These are phyloP conservation scores for Dendroctonus ponderosae DNA, from an alignment of 1,140 invertebrate species.

Conservation along the genomic window DNA sequence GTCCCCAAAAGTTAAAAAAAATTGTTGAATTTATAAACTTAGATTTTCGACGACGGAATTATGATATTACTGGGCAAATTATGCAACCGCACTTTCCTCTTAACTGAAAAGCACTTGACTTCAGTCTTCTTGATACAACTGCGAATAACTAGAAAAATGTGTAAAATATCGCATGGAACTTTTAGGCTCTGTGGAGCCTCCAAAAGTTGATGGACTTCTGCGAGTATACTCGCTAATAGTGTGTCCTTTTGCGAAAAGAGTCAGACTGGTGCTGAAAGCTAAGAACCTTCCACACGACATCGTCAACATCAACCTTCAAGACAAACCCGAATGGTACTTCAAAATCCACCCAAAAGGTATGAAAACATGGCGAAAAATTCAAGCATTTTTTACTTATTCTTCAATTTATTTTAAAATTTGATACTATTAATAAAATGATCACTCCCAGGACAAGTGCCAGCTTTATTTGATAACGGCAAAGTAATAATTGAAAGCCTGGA, in stretches of 20 bases:
- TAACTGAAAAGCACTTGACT: too few species aligned
- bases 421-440: too few species aligned
- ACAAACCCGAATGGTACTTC: slow-evolving; percentile 81
- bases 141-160: too few species aligned
- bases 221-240: slow-evolving; percentile 86
- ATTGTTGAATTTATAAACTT: too few species aligned
- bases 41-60: too few species aligned
- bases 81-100: too few species aligned
- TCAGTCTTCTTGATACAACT: too few species aligned
- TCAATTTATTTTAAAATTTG: too few species aligned
- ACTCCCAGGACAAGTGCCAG: slow-evolving; percentile 72
- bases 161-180: too few species aligned
- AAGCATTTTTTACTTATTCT: neutral
- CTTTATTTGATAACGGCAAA: slow-evolving; percentile 63
- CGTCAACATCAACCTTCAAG: slow-evolving; percentile 75
- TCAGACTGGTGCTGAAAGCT: slow-evolving; percentile 75
- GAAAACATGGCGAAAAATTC: slow-evolving; percentile 1
- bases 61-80: too few species aligned
- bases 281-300: slow-evolving; percentile 84
- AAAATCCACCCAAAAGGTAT: slow-evolving; percentile 58
- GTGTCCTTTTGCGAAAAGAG: slow-evolving; percentile 85
- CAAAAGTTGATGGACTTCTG: slow-evolving; percentile 63
- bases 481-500: slow-evolving; percentile 68
- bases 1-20: too few species aligned
- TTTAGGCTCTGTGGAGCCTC: slow-evolving; percentile 63